Base-by-base conservation (phyloP, 2,888 invertebrate genomes). In the Melanostoma mellinum region DNA sequence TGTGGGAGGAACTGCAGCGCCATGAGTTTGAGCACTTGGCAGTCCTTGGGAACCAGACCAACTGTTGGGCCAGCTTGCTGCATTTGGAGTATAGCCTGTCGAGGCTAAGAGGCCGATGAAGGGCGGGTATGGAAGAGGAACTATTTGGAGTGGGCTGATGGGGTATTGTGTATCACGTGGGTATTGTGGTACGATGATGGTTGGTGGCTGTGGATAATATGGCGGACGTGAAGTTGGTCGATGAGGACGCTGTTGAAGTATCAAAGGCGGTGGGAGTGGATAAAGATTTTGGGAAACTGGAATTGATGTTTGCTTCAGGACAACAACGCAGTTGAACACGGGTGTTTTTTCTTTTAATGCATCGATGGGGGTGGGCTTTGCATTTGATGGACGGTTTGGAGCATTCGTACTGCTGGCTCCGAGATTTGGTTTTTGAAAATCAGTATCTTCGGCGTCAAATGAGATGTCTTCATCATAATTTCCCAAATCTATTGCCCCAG, bases 261-360 rank as follows among this genome's bases (percentile, higher is more conserved):
- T 20, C n/a, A 20, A 0, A 6, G 61, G 35, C 20, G 33, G 5
- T 35, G 30, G 58, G 10, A 38, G 4, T 4, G 71, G 38, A 20
- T 20, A 20, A 40, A 35, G 42, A 3, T 6, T 3, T n/a, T 3
- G 38, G 33, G 42, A 32, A 10, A 33, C 1, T 36, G 68, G 9
- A 5, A 10, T 3, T 33, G 58, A n/a, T n/a, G 78, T 69, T 3
- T 65, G 74, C 38, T 55, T 84, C 1, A 84, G 10, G 10, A 84
- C 74, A 10, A 84, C 79, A 30, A 84, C 74, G 6, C 84, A 84
- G 38, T 84, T 84, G 6, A 79, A 69, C 9, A 84, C 60, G 36
- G 84, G 79, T 20, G 56, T 30, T 10, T 46, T 6, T 0, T 55
- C 50, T 38, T 52, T 46, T 30, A 20, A 32, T 6, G 3, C 44